These are phyloP conservation scores for Drosophila burlai DNA, from an alignment of 1,140 invertebrate genomes.

Conservation along the genomic window DNA sequence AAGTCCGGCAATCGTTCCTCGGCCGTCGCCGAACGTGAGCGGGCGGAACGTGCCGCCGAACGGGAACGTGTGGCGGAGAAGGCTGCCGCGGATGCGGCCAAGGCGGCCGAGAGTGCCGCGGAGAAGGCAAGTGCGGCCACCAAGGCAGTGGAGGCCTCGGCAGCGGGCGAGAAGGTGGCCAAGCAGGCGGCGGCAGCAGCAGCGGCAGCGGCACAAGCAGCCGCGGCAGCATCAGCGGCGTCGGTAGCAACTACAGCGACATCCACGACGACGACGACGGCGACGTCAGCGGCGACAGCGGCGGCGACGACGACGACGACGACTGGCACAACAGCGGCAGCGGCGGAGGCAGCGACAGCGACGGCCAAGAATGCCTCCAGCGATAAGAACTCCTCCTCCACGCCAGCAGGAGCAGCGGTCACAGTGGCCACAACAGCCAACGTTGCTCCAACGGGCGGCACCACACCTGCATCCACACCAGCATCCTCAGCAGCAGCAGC, in stretches of 20 bases:
- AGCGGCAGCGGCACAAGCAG: constrained; percentile 1
- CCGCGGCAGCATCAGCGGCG: background rate
- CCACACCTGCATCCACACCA: background rate
- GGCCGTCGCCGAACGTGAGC: constrained; percentile 63
- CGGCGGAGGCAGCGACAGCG: background rate
- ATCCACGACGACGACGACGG: background rate
- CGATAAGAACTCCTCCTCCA: constrained; percentile 27
- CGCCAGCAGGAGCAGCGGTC: constrained; percentile 22
- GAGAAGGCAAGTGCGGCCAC: constrained; percentile 66
- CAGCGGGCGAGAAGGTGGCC: constrained; percentile 51
- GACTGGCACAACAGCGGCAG: background rate
- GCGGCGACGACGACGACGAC: background rate
- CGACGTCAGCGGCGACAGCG: background rate
- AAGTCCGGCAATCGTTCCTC: constrained; percentile 86
- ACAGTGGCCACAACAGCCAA: background rate
- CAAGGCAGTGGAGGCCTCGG: constrained; percentile 41
- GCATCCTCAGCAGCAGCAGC: constrained; percentile 4
- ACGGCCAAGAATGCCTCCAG: background rate
- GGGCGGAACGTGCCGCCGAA: constrained; percentile 44
- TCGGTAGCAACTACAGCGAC: background rate
- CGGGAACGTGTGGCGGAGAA: constrained; percentile 57
- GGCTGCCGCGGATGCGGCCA: constrained; percentile 65
- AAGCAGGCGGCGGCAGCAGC: constrained; percentile 45
- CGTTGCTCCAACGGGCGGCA: constrained; percentile 16
- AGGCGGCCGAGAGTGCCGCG: constrained; percentile 66